Conservation (phyloP, 2,888 invertebrate genomes). For the Spodoptera picta region DNA sequence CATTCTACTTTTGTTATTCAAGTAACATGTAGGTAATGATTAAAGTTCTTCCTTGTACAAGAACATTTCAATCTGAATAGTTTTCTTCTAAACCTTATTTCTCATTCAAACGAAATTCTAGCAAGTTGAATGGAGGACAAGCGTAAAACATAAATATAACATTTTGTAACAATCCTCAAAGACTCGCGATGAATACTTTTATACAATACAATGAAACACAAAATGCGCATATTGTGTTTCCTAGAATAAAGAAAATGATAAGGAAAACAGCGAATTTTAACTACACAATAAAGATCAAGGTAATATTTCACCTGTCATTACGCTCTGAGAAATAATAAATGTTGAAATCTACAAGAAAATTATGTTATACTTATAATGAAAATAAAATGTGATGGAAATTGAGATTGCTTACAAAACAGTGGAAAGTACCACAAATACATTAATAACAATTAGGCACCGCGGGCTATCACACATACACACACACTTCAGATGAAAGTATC, state of each 20-base stretch:
- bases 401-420: no score
- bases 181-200: slow-evolving; percentile 18
- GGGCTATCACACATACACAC: not conserved
- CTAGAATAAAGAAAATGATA: not conserved
- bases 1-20: no score
- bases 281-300: no score
- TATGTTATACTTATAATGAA: no score
- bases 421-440: no score
- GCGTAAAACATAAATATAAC: slow-evolving; percentile 31
- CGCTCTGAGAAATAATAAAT: no score
- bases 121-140: slow-evolving; percentile 21
- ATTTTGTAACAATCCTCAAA: slow-evolving; percentile 25
- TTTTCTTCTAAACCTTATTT: slow-evolving; percentile 31
- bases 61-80: slow-evolving; percentile 26
- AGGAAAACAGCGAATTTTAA: no score
- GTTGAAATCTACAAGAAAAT: no score
- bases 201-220: slow-evolving; percentile 18
- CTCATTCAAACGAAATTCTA: slow-evolving; percentile 13
- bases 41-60: slow-evolving; percentile 1
- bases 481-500: not conserved
- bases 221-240: slow-evolving; percentile 26
- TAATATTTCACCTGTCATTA: no score
- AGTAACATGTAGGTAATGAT: not conserved
- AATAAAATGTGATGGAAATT: no score
- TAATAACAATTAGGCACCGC: no score